Percentiles rank a stretch among this genome's conserved stretches.
Conservation (phyloP, 2,888 invertebrate species). For the Cremastinae sp. region DNA sequence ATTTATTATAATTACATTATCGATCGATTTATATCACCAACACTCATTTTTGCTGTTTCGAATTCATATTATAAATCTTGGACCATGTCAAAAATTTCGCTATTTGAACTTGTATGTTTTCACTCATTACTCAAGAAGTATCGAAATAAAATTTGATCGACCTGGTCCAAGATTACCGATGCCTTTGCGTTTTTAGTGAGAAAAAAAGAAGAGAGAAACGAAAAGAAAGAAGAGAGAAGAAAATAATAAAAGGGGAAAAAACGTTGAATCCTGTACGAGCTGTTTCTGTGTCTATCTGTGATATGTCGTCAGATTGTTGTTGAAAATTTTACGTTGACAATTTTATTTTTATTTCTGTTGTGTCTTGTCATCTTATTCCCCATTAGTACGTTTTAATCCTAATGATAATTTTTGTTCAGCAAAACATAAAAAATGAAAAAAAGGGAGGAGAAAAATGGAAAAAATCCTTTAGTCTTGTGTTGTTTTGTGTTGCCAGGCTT, state of each 20-base stretch:
- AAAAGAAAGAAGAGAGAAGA: slow-evolving; percentile 16
- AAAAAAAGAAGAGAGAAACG: slow-evolving; percentile 37
- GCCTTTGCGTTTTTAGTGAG: slow-evolving; percentile 55
- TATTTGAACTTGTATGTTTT: too few relatives aligned
- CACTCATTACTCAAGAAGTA: too few relatives aligned
- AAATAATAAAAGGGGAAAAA: slow-evolving; percentile 25
- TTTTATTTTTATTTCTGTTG: slow-evolving; percentile 71
- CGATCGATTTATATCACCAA: slow-evolving; percentile 23
- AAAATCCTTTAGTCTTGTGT: slow-evolving; percentile 72
- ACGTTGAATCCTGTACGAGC: slow-evolving; percentile 66
- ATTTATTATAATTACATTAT: slow-evolving; percentile 40
- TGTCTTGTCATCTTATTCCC: slow-evolving; percentile 79
- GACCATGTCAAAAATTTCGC: slow-evolving; percentile 49
- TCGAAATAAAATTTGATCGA: neutral
- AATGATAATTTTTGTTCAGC: slow-evolving; percentile 51
- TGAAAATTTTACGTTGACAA: slow-evolving; percentile 49
- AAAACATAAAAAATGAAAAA: slow-evolving; percentile 40
- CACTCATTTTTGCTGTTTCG: slow-evolving; percentile 60
- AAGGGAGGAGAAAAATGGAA: slow-evolving; percentile 28
- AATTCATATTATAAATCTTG: slow-evolving; percentile 57
- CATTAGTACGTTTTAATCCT: slow-evolving; percentile 71
- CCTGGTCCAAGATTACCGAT: slow-evolving; percentile 57
- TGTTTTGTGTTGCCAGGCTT: slow-evolving; percentile 79
- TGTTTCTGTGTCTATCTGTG: slow-evolving; percentile 77
- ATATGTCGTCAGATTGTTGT: slow-evolving; percentile 80